Evolutionary conservation across 2,113 vertebrate genomes (phyloP), one percentile per base, ranked within the genome.

Genomic region (Chloebia gouldiae): DNA sequence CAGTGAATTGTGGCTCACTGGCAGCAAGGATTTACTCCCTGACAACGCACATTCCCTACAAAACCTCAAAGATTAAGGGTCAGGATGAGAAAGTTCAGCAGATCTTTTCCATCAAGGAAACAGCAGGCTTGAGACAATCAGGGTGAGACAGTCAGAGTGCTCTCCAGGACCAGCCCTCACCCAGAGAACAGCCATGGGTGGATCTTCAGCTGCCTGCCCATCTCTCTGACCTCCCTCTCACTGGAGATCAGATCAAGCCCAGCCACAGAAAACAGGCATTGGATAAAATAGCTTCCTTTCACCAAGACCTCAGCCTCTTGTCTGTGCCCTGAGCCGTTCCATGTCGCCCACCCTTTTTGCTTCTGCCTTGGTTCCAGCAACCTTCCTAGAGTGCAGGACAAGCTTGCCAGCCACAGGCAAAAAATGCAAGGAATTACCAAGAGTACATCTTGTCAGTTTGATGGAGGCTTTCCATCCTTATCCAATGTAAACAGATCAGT

Each of bases 121-220:
- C 10, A 28, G 40, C n/a, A 81, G 45, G 50, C 24, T 69, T 5
- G 1, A 53, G n/a, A 61, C 54, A 60, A 15, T 65, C 28, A 25
- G 37, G 31, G 31, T 2, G 3, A 51, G 31, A 23, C 22, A 44
- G 57, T 17, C 27, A n/a, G n/a, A 39, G 42, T 3, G 42, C 22
- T 40, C 28, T 45, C 28, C 1, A 1, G 40, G 69, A 54, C 45
- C 54, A 81, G 45, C 53, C 31, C 45, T 73, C 6, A 2, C 37
- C n/a, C 69, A 78, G 64, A 77, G 28, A 19, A 61, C 0, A 1
- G 35, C 1, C 1, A 19, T 0, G 2, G 33, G 54, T 61, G 24
- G 6, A 53, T 85, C 45, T 81, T 73, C 49, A 86, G 37, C 11
- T n/a, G 33, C n/a, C 25, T 49, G n/a, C 40, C 53, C 47, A 15